Conservation (phyloP, 2,113 vertebrate species). For the Eudyptes chrysolophus region DNA sequence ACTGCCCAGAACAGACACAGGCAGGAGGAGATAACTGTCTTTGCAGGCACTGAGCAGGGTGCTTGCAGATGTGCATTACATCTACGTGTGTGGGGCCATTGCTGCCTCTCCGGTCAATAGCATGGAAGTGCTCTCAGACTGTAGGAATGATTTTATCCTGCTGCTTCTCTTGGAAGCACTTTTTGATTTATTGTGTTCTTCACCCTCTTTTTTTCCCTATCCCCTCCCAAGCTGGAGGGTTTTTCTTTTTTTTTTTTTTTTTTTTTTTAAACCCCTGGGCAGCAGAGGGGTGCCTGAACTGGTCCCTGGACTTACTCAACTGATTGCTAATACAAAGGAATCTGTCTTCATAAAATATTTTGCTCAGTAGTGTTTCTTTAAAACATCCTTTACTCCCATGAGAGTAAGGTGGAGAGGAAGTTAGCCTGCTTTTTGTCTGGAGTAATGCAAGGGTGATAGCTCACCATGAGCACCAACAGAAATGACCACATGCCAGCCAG, state of each 20-base stretch:
- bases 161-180: slow-evolving; percentile 29
- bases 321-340: slow-evolving; percentile 39
- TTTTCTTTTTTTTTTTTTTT: neutral
- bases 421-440: neutral
- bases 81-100: fast-evolving
- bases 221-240: neutral
- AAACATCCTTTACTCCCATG: neutral
- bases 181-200: neutral
- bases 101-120: neutral
- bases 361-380: neutral
- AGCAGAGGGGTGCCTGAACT: neutral
- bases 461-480: neutral
- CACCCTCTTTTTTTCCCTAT: neutral
- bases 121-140: neutral
- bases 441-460: neutral
- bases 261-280: neutral
- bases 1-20: neutral
- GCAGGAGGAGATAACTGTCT: neutral
- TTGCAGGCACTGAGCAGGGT: neutral
- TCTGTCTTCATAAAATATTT: slow-evolving; percentile 15
- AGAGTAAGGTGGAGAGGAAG: neutral
- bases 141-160: neutral
- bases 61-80: neutral
- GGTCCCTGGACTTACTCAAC: neutral
- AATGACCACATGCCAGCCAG: neutral